Evolutionary conservation across 1,140 invertebrate species (phyloP), one percentile per base, ranked within the genome.

Genomic region (Homalodisca vitripennis): DNA sequence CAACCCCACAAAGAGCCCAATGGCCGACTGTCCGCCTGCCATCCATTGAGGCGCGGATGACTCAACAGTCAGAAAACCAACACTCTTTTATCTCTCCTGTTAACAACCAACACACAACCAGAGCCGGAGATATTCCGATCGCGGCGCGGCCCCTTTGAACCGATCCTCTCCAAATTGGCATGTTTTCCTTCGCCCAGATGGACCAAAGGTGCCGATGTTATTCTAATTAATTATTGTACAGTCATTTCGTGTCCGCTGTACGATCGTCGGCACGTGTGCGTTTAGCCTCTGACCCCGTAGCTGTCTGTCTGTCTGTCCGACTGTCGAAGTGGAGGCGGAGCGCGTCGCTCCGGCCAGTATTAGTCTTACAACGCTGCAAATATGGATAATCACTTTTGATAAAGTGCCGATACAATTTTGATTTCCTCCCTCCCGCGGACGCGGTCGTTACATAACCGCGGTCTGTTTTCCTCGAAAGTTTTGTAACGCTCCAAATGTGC

Each of bases 151-250:
- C 6, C 29, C 55, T 60, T 60, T 60, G 22, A 60, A 3, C 24
- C 3, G 24, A 30, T 60, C 26, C 24, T 30, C 27, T 60, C 17
- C 55, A 60, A 60, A 60, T 60, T 60, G 55, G 55, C 55, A 29
- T 60, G 55, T 60, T 60, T 60, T 26, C 55, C 55, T 60, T 60
- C 2, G 14, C 26, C 55, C 55, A 26, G 55, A 6, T 26, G 26
- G 3, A 24, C 24, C 24, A 53, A 60, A 60, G 55, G 55, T 26
- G 55, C 55, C 55, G 55, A 60, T 60, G 55, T 60, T 60, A n/a
- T 60, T 60, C 22, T 60, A 26, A 60, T 60, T 60, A 60, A 60
- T 60, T 60, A 26, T 60, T 27, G 26, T 60, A 10, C 55, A 26
- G 55, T 60, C 55, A 60, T 29, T 27, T 53, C 48, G 3, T 6